Percentiles rank a stretch among this genome's conserved stretches.
Evolutionary conservation across 2,797 vertebrate genomes (phyloP).

Genomic region (Eupleurogrammus muticus): DNA sequence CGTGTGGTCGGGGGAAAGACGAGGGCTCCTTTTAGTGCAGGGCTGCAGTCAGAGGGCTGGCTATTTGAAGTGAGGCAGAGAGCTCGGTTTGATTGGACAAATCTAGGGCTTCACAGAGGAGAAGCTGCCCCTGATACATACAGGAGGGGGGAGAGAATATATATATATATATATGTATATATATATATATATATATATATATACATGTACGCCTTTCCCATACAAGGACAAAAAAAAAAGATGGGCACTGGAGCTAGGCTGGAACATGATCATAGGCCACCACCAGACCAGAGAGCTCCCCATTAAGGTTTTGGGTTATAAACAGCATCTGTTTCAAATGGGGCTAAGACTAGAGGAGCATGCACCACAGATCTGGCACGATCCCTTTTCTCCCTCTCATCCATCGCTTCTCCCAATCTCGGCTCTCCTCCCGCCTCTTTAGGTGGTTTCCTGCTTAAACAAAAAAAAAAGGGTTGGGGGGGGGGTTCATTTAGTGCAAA

Average conservation of each 20-base stretch:
- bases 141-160: constrained; percentile 58
- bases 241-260: constrained; percentile 79
- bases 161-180: too few relatives aligned
- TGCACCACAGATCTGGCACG: constrained; percentile 77
- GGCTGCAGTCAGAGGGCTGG: constrained; percentile 68
- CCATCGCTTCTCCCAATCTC: constrained; percentile 67
- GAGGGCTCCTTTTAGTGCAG: constrained; percentile 74
- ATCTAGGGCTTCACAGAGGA: constrained; percentile 80
- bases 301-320: constrained; percentile 83
- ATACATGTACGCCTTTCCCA: constrained; percentile 10
- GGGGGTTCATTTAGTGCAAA: constrained; percentile 74
- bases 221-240: constrained; percentile 69
- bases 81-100: constrained; percentile 78
- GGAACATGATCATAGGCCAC: constrained; percentile 83
- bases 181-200: too few relatives aligned
- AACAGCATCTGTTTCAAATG: constrained; percentile 86
- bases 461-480: too few relatives aligned
- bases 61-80: constrained; percentile 79
- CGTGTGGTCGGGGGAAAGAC: constrained; percentile 79
- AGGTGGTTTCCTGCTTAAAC: constrained; percentile 75
- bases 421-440: constrained; percentile 75
- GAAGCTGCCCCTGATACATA: constrained; percentile 74
- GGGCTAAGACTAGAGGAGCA: constrained; percentile 75
- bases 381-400: constrained; percentile 72
- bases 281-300: constrained; percentile 81